phyloP scores from a whole-genome alignment of 2,113 vertebrate genomes.

The Notarius quadriscutis region DNA sequence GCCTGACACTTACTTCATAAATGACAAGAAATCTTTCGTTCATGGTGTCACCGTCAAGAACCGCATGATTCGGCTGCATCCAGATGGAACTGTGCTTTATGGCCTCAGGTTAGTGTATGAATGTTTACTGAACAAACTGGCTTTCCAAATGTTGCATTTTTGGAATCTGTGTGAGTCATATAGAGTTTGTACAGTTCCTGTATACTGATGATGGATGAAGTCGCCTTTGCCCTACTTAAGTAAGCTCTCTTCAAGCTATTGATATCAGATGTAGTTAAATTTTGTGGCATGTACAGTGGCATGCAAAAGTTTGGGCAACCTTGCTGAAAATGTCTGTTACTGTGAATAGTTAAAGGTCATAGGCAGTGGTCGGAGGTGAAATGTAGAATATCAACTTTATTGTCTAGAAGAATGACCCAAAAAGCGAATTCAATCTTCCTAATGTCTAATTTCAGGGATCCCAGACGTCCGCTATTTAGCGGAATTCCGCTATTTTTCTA shows the following conservation, averaged over 20 bases:
- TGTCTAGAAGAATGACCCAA: too few relatives aligned
- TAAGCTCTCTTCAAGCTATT: background rate
- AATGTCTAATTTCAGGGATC: too few relatives aligned
- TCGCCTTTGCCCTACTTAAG: constrained; percentile 37
- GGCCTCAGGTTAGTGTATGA: constrained; percentile 78
- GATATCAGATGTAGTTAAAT: background rate
- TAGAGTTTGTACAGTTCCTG: constrained; percentile 19
- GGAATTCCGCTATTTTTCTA: too few relatives aligned
- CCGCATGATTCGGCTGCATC: constrained; percentile 91
- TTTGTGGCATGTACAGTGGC: background rate
- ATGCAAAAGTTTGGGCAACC: too few relatives aligned
- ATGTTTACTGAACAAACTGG: constrained; percentile 5
- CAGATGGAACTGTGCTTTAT: constrained; percentile 90
- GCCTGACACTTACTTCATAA: constrained; percentile 91
- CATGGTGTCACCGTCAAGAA: constrained; percentile 94
- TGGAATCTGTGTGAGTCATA: constrained; percentile 22
- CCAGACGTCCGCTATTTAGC: too few relatives aligned
- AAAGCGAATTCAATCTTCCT: too few relatives aligned
- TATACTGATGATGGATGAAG: constrained; percentile 41
- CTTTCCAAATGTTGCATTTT: constrained; percentile 35
- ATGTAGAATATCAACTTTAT: too few relatives aligned
- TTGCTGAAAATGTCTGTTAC: too few relatives aligned
- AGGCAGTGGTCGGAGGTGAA: too few relatives aligned
- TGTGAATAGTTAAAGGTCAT: too few relatives aligned
- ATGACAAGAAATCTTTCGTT: constrained; percentile 93